Evolutionary conservation across 37 sponge, comb jelly and placozoan genomes (phyloP).

Genomic region (Beroe forskalii): DNA sequence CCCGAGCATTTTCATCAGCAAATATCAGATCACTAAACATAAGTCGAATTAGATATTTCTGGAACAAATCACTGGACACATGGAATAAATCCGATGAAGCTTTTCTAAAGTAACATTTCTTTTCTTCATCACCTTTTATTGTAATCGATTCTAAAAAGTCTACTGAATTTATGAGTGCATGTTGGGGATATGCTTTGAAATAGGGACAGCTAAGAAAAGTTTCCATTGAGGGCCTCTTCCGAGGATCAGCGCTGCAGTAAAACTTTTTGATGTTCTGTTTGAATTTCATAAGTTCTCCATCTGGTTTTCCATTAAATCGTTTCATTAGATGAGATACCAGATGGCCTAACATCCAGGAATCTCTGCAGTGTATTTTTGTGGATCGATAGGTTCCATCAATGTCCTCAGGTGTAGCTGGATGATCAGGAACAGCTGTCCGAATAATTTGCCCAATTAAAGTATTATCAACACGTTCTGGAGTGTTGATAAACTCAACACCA

Average conservation of each 20-base stretch:
- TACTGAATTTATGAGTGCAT: conserved; percentile 39
- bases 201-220: not conserved
- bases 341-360: conserved; percentile 58
- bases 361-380: conserved; percentile 16
- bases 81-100: conserved; percentile 39
- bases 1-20: conserved; percentile 61
- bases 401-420: conserved; percentile 54
- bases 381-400: conserved; percentile 37
- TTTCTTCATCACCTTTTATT: conserved; percentile 22
- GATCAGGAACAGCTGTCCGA: not conserved
- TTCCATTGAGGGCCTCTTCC: conserved; percentile 47
- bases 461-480: not conserved
- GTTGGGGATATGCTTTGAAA: conserved; percentile 27
- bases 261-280: conserved; percentile 32
- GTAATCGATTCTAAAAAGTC: conserved; percentile 41
- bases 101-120: conserved; percentile 7
- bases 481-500: not conserved
- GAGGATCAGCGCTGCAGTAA: conserved; percentile 36
- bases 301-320: conserved; percentile 30
- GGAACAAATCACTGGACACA: conserved; percentile 40
- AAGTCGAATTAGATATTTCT: conserved; percentile 27
- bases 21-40: conserved; percentile 51
- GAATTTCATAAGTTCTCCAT: conserved; percentile 57
- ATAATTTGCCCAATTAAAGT: not conserved
- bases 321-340: not conserved